These are phyloP conservation scores for Zoanthus gigantus DNA, from an alignment of 92 coral and sea anemone genomes.

Conservation along the genomic window DNA sequence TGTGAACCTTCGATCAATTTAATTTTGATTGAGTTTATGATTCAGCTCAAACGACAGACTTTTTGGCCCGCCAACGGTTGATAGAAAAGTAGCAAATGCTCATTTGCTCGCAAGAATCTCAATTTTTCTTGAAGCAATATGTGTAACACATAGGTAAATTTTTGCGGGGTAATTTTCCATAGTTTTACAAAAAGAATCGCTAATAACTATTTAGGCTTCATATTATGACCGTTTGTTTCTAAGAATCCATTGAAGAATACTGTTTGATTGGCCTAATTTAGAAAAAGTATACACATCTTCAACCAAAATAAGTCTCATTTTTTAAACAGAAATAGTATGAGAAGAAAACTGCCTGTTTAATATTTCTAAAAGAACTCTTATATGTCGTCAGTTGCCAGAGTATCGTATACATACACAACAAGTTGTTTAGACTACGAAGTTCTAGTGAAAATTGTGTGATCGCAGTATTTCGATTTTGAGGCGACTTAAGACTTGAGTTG, in stretches of 20 bases:
- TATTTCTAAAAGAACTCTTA: too few relatives aligned
- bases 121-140: constrained; percentile 16
- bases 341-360: too few relatives aligned
- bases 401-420: too few relatives aligned
- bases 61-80: constrained; percentile 7
- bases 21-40: constrained; percentile 43
- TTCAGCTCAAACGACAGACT: constrained; percentile 12
- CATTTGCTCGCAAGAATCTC: background rate
- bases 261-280: constrained; percentile 17
- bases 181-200: background rate
- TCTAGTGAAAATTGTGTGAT: too few relatives aligned
- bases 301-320: background rate
- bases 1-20: constrained; percentile 36
- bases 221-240: background rate
- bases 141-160: background rate
- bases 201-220: background rate
- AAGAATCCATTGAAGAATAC: background rate
- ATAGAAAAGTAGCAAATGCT: constrained; percentile 26
- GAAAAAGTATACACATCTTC: background rate
- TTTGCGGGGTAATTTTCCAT: background rate
- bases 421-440: too few relatives aligned
- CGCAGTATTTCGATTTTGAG: too few relatives aligned
- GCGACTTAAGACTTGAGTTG: background rate
- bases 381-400: too few relatives aligned
- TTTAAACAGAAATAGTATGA: too few relatives aligned